Percentiles rank a stretch among this genome's conserved stretches.
Evolutionary conservation across 2,888 invertebrate species (phyloP).

Genomic region (Cetonia aurata): DNA sequence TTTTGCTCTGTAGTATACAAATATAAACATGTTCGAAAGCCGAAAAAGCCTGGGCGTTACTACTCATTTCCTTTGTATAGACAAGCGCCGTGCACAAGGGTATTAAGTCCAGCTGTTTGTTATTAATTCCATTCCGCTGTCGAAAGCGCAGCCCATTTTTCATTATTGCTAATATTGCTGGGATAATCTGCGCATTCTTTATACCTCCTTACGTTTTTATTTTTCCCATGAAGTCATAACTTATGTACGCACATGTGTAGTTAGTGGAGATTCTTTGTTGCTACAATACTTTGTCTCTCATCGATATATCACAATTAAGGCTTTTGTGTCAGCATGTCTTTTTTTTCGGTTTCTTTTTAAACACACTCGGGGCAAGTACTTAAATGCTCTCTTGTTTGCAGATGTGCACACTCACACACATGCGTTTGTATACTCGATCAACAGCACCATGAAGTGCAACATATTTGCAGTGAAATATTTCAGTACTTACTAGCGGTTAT

Average conservation of each 20-base stretch:
- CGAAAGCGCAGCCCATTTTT: conserved; percentile 26
- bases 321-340: conserved; percentile 17
- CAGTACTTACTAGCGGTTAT: no score
- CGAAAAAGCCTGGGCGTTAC: no score
- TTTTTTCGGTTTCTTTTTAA: neutral
- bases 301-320: conserved; percentile 34
- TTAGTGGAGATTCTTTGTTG: conserved; percentile 16
- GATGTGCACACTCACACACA: no score
- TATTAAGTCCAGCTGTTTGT: conserved; percentile 14
- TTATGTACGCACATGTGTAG: neutral
- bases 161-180: conserved; percentile 18
- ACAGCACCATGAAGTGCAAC: no score
- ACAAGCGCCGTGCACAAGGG: conserved; percentile 1
- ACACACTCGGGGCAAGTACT: conserved; percentile 15
- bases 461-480: no score
- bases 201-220: conserved; percentile 1
- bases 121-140: conserved; percentile 20
- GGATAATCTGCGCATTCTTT: conserved; percentile 22
- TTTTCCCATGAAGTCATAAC: conserved; percentile 7
- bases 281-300: conserved; percentile 23
- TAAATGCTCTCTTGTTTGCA: neutral
- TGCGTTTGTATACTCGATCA: no score
- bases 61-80: neutral
- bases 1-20: no score
- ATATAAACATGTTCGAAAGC: no score